phyloP scores from a whole-genome alignment of 2,113 vertebrate species.

The Columba livia region DNA sequence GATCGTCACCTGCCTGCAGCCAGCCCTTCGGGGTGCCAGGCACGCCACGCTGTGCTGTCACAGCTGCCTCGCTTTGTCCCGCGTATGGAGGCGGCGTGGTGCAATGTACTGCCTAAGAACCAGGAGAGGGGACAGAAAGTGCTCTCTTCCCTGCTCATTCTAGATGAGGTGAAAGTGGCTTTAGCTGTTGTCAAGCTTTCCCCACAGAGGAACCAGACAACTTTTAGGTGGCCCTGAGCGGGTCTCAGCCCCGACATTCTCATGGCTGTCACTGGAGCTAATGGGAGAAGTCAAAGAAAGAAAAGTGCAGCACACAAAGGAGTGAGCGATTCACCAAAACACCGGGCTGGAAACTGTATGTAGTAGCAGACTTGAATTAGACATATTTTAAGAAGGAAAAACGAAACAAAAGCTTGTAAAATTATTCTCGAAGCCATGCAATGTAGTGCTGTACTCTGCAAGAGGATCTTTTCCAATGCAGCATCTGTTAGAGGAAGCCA shows the following conservation, averaged over 20 bases:
- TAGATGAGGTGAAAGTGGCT: not conserved
- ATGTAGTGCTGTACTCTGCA: not conserved
- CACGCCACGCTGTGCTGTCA: not conserved
- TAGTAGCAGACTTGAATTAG: not conserved
- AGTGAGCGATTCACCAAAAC: not conserved
- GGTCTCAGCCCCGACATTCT: not conserved
- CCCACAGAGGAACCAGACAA: not conserved
- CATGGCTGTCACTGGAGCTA: not conserved
- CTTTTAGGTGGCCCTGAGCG: not conserved
- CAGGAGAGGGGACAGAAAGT: not conserved
- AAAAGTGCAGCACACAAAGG: not conserved
- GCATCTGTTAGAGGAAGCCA: not conserved
- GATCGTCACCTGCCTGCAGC: not conserved
- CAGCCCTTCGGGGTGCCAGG: not conserved
- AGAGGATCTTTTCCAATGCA: not conserved
- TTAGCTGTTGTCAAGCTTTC: not conserved
- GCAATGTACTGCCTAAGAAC: not conserved
- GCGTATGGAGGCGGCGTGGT: not conserved
- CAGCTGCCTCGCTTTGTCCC: not conserved
- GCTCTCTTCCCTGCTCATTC: not conserved
- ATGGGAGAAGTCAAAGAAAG: not conserved
- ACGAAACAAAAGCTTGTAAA: not conserved
- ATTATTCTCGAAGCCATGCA: constrained; percentile 5
- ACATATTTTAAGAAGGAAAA: not conserved
- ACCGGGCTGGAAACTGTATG: not conserved